A percentile compares a stretch with the other conserved stretches of the same genome.
Evolutionary conservation across 2,113 vertebrate genomes (phyloP).

Genomic region (Rhinoptilus africanus): DNA sequence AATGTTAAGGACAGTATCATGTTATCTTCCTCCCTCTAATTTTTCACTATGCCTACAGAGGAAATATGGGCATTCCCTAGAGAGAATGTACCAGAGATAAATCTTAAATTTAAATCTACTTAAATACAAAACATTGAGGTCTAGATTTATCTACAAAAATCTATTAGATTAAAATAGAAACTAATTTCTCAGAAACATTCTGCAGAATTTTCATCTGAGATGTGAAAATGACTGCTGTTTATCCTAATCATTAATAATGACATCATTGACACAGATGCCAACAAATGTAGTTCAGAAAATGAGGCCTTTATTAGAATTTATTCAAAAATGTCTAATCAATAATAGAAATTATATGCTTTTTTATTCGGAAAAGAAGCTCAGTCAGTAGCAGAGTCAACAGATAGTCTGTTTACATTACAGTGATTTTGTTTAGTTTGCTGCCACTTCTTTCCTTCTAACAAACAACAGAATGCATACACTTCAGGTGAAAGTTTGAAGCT

Average conservation of each 20-base stretch:
- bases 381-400: background rate
- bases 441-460: background rate
- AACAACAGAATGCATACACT: background rate
- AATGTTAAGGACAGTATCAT: background rate
- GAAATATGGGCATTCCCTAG: background rate
- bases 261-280: background rate
- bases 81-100: background rate
- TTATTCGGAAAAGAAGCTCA: background rate
- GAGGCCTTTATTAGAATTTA: background rate
- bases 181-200: background rate
- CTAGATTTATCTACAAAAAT: background rate
- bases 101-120: background rate
- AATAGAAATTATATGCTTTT: background rate
- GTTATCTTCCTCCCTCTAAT: background rate
- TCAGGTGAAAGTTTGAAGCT: background rate
- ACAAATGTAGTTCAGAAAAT: background rate
- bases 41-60: background rate
- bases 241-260: background rate
- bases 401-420: background rate
- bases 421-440: background rate
- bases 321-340: background rate
- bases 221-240: background rate
- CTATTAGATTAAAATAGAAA: background rate
- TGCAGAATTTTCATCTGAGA: background rate
- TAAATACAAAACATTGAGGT: background rate